Conservation (phyloP, 2,797 vertebrate genomes). For the Melanotaenia pygmaea region DNA sequence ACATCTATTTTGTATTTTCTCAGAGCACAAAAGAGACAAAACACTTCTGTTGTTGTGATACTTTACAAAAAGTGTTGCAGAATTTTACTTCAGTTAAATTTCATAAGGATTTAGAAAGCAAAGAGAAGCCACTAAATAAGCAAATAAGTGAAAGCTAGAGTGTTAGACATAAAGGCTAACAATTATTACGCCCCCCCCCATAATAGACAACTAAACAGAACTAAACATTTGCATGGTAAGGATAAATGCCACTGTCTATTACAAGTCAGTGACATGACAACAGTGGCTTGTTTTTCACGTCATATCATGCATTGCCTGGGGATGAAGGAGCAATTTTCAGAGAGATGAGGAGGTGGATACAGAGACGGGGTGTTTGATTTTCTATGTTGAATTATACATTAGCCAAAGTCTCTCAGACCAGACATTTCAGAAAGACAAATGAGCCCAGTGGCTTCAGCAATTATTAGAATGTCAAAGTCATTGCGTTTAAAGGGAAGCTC, state of each 20-base stretch:
- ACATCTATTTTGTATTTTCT: slow-evolving; percentile 6
- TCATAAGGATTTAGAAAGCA: slow-evolving; percentile 7
- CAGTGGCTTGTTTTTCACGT: slow-evolving; percentile 47
- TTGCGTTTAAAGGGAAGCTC: slow-evolving; percentile 27
- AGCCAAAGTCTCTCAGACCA: slow-evolving; percentile 57
- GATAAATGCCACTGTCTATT: slow-evolving; percentile 56
- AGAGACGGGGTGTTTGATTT: slow-evolving; percentile 59
- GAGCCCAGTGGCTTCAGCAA: slow-evolving; percentile 57
- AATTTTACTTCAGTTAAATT: slow-evolving; percentile 23
- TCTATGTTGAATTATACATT: slow-evolving; percentile 70
- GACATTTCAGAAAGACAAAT: slow-evolving; percentile 63
- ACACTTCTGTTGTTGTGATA: slow-evolving; percentile 29
- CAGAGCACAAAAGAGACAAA: slow-evolving; percentile 25
- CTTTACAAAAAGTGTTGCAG: slow-evolving; percentile 20
- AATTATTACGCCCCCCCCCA: slow-evolving; percentile 25
- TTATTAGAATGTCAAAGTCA: slow-evolving; percentile 34
- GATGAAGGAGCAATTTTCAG: slow-evolving; percentile 56
- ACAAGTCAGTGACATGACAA: slow-evolving; percentile 48
- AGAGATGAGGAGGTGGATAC: slow-evolving; percentile 65
- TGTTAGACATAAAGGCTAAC: slow-evolving; percentile 21
- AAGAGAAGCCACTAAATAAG: not conserved
- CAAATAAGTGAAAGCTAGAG: slow-evolving; percentile 16
- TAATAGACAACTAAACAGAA: slow-evolving; percentile 49
- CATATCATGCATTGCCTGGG: slow-evolving; percentile 49
- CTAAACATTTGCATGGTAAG: slow-evolving; percentile 43